Evolutionary conservation across 2,888 invertebrate genomes (phyloP).

Genomic region (Allophyes oxyacanthae): DNA sequence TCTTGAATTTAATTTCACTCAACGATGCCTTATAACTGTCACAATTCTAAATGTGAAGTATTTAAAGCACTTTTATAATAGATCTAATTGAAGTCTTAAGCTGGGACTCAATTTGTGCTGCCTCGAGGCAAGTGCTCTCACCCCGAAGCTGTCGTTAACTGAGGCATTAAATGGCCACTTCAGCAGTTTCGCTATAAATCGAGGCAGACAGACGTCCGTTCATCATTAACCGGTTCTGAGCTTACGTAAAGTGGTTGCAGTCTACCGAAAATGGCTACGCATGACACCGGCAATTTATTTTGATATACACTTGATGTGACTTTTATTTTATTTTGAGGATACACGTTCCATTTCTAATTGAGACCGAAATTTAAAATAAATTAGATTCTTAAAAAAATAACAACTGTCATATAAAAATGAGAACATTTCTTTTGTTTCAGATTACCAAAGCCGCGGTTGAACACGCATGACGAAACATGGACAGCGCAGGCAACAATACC

Average conservation of each 20-base stretch:
- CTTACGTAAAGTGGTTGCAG: slow-evolving; percentile 1
- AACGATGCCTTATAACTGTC: too few species aligned
- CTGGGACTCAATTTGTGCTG: slow-evolving; percentile 22
- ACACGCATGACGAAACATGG: slow-evolving; percentile 86
- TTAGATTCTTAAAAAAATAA: too few species aligned
- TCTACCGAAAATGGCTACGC: neutral
- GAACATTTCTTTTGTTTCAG: slow-evolving; percentile 72
- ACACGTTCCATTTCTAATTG: too few species aligned
- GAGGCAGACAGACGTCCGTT: slow-evolving; percentile 19
- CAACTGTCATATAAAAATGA: neutral
- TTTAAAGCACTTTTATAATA: too few species aligned
- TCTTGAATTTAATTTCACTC: too few species aligned
- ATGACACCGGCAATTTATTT: too few species aligned
- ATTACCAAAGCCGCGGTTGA: slow-evolving; percentile 54
- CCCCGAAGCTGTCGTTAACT: slow-evolving; percentile 25
- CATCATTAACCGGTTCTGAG: slow-evolving; percentile 14
- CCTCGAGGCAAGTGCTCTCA: slow-evolving; percentile 20
- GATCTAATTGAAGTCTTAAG: slow-evolving; percentile 17
- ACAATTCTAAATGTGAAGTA: too few species aligned
- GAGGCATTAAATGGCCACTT: slow-evolving; percentile 43
- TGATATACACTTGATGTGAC: too few species aligned
- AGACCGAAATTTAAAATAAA: too few species aligned
- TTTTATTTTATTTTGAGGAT: too few species aligned
- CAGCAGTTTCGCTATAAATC: slow-evolving; percentile 30
- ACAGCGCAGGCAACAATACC: slow-evolving; percentile 83